These are phyloP conservation scores for Sesia bembeciformis DNA, from an alignment of 2,888 invertebrate species.

Conservation along the genomic window DNA sequence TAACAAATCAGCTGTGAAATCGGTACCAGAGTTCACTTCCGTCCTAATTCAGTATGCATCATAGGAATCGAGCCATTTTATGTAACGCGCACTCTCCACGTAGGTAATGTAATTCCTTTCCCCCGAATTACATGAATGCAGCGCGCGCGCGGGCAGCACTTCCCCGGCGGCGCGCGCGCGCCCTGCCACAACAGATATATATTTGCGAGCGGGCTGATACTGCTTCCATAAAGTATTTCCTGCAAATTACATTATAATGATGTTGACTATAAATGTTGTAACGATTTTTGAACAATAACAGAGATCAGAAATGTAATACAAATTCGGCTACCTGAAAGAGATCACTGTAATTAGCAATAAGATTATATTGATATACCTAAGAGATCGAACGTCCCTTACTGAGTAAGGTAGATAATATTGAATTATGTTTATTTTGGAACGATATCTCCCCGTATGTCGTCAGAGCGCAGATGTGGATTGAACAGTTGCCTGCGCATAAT, in stretches of 20 bases:
- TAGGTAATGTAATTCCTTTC: constrained; percentile 65
- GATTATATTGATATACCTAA: constrained; percentile 67
- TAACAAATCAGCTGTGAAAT: constrained; percentile 71
- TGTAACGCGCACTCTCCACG: constrained; percentile 68
- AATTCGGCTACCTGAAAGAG: constrained; percentile 57
- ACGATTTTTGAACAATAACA: constrained; percentile 8
- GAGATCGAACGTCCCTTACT: constrained; percentile 74
- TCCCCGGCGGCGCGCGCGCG: constrained; percentile 22
- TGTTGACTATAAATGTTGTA: constrained; percentile 11
- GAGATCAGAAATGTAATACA: constrained; percentile 36
- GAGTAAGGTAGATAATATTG: constrained; percentile 71
- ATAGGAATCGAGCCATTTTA: constrained; percentile 75
- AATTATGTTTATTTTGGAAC: constrained; percentile 59
- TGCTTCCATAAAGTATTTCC: constrained; percentile 61
- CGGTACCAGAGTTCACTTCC: constrained; percentile 74
- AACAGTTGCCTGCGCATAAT: too few relatives aligned
- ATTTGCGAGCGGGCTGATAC: constrained; percentile 61
- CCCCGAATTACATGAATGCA: constrained; percentile 57
- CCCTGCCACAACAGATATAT: constrained; percentile 10
- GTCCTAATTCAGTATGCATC: constrained; percentile 73
- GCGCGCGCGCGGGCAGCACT: constrained; percentile 15
- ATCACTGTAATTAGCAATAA: constrained; percentile 69
- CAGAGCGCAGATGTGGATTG: constrained; percentile 14
- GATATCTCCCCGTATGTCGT: constrained; percentile 53
- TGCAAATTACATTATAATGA: constrained; percentile 32